Evolutionary conservation across 2,113 vertebrate genomes (phyloP), one percentile per base, ranked within the genome.

Genomic region (Calyptomena viridis): DNA sequence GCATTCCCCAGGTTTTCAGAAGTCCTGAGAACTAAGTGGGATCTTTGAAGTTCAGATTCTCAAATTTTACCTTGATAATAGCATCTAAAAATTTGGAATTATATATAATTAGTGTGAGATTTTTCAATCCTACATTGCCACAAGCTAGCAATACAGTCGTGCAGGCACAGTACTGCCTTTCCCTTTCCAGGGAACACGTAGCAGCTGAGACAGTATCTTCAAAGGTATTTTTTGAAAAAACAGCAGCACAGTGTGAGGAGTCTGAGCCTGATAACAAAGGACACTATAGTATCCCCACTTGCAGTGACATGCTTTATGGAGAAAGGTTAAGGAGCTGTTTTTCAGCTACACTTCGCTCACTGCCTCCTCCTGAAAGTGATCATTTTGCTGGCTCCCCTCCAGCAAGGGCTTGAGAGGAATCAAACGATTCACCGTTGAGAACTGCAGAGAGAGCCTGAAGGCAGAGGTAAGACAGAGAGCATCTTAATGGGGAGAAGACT

Each of bases 251-350:
- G 31, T 22, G 9, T 44, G 44, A 87, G 23, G 71, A 93, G 47
- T 56, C 63, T 74, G 37, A 52, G 75, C 49, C 56, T 68, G 35
- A 37, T 52, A 92, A 88, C n/a, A 76, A 87, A 93, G 47, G 47
- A 80, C 86, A 73, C 33, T 42, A 24, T 4, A 80, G 67, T 12
- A 88, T 18, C 49, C 47, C 56, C 64, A 84, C 21, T 82, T 64
- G 44, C 13, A 82, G 62, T 31, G 42, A 89, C 67, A 47, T 9
- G 18, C 33, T 85, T 82, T 83, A 79, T 31, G 23, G 7, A 78
- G 63, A 88, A 85, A 95, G 59, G 64, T 81, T 89, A 90, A 85
- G 75, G 69, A 95, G 85, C 25, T 93, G 52, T 14, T 85, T 95
- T 90, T 72, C 37, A 90, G 83, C 68, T 72, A 80, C 14, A 24